Evolutionary conservation across 2,113 vertebrate genomes (phyloP).

Genomic region (Leptocoma aspasia): DNA sequence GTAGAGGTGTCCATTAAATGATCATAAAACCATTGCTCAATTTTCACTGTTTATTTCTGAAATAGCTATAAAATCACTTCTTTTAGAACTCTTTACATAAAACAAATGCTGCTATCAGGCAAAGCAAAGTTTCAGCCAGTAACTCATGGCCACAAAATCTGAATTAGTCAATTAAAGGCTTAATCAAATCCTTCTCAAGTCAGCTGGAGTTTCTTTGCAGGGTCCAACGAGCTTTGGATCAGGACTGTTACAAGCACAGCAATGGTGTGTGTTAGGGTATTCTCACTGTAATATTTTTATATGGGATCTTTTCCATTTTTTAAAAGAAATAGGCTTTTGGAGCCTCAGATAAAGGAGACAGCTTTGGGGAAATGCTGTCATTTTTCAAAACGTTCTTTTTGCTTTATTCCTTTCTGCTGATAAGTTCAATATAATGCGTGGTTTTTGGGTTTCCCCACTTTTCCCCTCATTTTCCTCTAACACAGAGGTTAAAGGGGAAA

Average conservation of each 20-base stretch:
- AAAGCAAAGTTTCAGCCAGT: not conserved
- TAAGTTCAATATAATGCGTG: not conserved
- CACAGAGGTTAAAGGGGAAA: not conserved
- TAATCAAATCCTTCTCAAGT: conserved; percentile 23
- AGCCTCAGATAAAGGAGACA: not conserved
- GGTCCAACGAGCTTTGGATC: not conserved
- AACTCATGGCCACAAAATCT: not conserved
- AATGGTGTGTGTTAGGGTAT: not conserved
- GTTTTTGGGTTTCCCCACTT: not conserved
- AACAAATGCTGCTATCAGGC: not conserved
- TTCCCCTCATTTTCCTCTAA: not conserved
- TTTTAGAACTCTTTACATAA: not conserved
- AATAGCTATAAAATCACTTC: not conserved
- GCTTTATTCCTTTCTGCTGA: not conserved
- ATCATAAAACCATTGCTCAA: not conserved
- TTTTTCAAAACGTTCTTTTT: not conserved
- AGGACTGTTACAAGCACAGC: not conserved
- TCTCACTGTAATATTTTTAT: not conserved
- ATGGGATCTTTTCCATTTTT: not conserved
- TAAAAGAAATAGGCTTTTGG: not conserved
- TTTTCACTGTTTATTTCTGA: not conserved
- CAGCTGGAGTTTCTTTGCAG: not conserved
- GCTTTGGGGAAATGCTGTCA: not conserved
- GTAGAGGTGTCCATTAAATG: not conserved
- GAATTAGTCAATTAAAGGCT: conserved; percentile 49